Base-by-base conservation (phyloP, 2,888 invertebrate genomes). In the Aquatica leii region DNA sequence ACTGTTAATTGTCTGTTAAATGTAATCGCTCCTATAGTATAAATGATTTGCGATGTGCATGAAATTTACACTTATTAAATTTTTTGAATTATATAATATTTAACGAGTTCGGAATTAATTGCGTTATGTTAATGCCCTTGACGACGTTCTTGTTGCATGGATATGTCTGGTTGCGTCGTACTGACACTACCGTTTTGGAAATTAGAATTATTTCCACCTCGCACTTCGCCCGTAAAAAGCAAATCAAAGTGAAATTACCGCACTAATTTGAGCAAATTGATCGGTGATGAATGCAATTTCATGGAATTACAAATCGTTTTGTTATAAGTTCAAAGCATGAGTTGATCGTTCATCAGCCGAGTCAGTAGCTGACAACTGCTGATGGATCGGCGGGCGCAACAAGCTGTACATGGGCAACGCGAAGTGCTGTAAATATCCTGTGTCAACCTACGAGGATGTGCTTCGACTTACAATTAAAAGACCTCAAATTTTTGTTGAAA, bases 351-450 rank as follows among this genome's bases (percentile, higher is more conserved):
- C 71, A 71, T 74, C 74, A 73, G 59, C 66, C 66, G 68, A 69
- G 71, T 69, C 71, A 67, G 73, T 69, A 72, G 74, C 71, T 75
- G 75, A 74, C 74, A 75, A 69, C 73, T 71, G 70, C 72, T 76
- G 76, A 75, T 75, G 73, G 71, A 76, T 76, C 71, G 63, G 64
- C 62, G 70, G 69, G 58, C 67, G 68, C 63, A 71, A 69, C 71
- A 70, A 69, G 59, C 73, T 73, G 69, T 73, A 76, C 73, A 73
- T 72, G 74, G 72, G 71, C 74, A 73, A 71, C 65, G 59, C 71
- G 69, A 50, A 60, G 62, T 54, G 63, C 63, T 64, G 63, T 63
- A 63, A 63, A 66, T 57, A 57, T 53, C 63, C 50, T 43, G 63
- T 57, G 63, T 66, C 66, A 59, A 35, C 52, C 54, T 46, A 40